Evolutionary conservation across 53 echinoderm and acorn worm genomes (phyloP).

Genomic region (Stichopus horrens): DNA sequence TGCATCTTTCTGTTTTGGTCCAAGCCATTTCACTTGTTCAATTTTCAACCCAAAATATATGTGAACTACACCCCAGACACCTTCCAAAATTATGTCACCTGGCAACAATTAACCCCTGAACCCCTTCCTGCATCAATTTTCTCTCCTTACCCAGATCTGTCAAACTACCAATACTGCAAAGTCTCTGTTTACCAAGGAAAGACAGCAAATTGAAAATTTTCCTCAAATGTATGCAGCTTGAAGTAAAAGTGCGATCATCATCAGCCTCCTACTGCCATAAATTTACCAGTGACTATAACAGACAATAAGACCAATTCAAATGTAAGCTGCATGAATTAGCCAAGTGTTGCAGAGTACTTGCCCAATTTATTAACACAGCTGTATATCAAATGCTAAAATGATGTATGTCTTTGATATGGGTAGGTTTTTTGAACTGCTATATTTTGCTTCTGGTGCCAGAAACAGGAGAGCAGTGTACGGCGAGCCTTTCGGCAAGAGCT

Average conservation of each 20-base stretch:
- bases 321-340: slow-evolving; percentile 43
- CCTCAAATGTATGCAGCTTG: background rate
- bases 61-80: too few species aligned
- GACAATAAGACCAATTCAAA: slow-evolving; percentile 28
- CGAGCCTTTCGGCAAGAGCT: background rate
- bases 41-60: too few species aligned
- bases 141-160: too few species aligned
- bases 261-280: background rate
- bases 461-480: background rate
- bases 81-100: too few species aligned
- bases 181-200: background rate
- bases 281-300: background rate
- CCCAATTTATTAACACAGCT: slow-evolving; percentile 45
- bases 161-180: background rate
- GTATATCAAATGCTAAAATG: slow-evolving; percentile 29
- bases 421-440: slow-evolving; percentile 7
- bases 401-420: slow-evolving; percentile 9
- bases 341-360: slow-evolving; percentile 37
- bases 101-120: too few species aligned
- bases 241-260: background rate
- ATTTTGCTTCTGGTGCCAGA: slow-evolving; percentile 25
- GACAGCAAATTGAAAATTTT: background rate
- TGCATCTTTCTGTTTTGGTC: too few species aligned
- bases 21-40: too few species aligned
- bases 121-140: too few species aligned